Percentiles rank a stretch among this genome's conserved stretches.
phyloP scores from a whole-genome alignment of 2,113 vertebrate species.

The Oreochromis spilurus region DNA sequence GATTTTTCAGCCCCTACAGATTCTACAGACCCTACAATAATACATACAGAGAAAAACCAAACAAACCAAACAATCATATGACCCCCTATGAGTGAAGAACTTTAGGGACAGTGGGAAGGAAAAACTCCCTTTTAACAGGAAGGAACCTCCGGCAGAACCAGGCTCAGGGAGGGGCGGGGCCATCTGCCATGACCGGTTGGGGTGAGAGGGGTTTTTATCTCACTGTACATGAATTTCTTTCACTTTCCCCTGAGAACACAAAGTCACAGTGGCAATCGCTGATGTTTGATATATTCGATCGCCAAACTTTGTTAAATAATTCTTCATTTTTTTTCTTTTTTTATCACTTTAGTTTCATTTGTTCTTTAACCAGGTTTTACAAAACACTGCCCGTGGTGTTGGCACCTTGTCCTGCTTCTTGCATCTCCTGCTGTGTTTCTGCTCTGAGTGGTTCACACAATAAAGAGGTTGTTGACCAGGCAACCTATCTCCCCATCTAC shows the following conservation, averaged over 20 bases:
- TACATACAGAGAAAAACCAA: background rate
- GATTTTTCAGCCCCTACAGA: background rate
- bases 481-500: constrained; percentile 22
- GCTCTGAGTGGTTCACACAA: background rate
- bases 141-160: accelerated
- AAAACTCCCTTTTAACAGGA: background rate
- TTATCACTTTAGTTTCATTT: background rate
- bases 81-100: background rate
- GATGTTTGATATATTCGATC: background rate
- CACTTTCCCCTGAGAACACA: background rate
- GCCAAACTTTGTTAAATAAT: background rate
- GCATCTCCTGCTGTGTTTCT: background rate
- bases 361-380: background rate
- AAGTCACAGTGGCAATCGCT: background rate
- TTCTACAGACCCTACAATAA: background rate
- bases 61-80: background rate
- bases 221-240: background rate
- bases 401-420: background rate
- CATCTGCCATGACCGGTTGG: accelerated
- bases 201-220: background rate
- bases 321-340: background rate
- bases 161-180: background rate
- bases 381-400: background rate
- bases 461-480: constrained; percentile 37
- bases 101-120: background rate